Base-by-base conservation (phyloP, 2,888 invertebrate species). In the Spilosoma lubricipeda region DNA sequence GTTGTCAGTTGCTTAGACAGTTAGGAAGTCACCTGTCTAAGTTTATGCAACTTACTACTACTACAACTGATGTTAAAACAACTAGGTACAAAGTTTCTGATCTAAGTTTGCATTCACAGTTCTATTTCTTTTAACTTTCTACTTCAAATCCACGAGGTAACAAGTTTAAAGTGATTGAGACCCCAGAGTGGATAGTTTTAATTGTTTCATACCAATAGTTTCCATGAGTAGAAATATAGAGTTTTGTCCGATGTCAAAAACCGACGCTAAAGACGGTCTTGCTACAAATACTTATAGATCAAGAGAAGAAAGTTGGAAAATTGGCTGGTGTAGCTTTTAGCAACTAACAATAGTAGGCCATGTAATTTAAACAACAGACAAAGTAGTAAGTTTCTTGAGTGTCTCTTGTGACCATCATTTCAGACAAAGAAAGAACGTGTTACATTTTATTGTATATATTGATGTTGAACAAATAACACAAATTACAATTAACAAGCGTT, bases 11-110 rank as follows among this genome's bases (percentile, higher is more conserved):
- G 48, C 48, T 20, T 23, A 33, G 23, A 45, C 45, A 48, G 45
- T 67, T 67, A 48, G 20, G 2, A 11, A 48, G 67, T 45, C 20
- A 67, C 45, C 45, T 67, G 67, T 45, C 67, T n/a, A 45, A 67
- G 20, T 20, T n/a, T n/a, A n/a, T 67, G 27, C 45, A 42, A n/a
- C n/a, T n/a, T n/a, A n/a, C n/a, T n/a, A n/a, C n/a, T n/a, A n/a
- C n/a, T n/a, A n/a, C 30, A 67, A 67, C 45, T 67, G 30, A 20
- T 30, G 45, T 67, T 67, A 3, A 30, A 15, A 30, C 27, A 45
- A 67, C 67, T 45, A 30, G 33, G 33, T 48, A 23, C 33, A 48
- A 30, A 67, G 30, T 23, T 33, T 48, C 33, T 15, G 13, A 33
- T 11, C 33, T 23, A 18, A 63, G 30, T 48, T 48, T 4, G 45